phyloP scores from a whole-genome alignment of 2,113 vertebrate species.

The Gnathonemus longibarbis region DNA sequence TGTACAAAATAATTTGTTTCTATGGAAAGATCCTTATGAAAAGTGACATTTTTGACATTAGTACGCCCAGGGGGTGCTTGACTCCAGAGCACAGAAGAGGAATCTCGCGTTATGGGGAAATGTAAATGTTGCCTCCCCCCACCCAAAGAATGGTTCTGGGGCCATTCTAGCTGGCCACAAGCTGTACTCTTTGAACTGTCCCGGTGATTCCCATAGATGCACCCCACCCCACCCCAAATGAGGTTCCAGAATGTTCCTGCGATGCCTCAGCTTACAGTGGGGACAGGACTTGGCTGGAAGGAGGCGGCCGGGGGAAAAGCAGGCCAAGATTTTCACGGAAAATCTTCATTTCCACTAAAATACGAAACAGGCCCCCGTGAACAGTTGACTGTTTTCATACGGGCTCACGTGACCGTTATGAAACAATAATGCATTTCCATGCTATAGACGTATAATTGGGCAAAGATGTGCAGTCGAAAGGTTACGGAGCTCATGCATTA shows the following conservation, averaged over 20 bases:
- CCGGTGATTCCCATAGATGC: background rate
- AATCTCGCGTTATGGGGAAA: constrained; percentile 19
- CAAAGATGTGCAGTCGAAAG: background rate
- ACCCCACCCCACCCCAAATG: background rate
- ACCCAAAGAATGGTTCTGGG: background rate
- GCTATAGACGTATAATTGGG: constrained; percentile 12
- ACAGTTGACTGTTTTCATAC: constrained; percentile 21
- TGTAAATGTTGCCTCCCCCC: constrained; percentile 15
- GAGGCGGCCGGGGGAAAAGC: constrained; percentile 36
- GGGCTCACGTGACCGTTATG: constrained; percentile 9
- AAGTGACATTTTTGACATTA: constrained; percentile 27
- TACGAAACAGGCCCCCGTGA: constrained; percentile 18
- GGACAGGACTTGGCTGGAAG: constrained; percentile 37
- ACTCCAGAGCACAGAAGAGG: constrained; percentile 13
- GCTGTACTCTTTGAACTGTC: background rate
- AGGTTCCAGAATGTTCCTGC: background rate
- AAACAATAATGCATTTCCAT: constrained; percentile 20
- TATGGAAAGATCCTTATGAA: constrained; percentile 3
- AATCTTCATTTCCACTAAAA: constrained; percentile 32
- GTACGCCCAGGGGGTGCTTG: background rate
- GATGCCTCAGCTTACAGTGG: background rate
- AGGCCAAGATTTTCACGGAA: constrained; percentile 33
- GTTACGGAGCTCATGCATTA: constrained; percentile 7
- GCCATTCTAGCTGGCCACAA: background rate
- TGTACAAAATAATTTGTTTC: background rate